A percentile compares a stretch with the other conserved stretches of the same genome.
Conservation (phyloP, 2,113 vertebrate genomes). For the Takifugu flavidus region DNA sequence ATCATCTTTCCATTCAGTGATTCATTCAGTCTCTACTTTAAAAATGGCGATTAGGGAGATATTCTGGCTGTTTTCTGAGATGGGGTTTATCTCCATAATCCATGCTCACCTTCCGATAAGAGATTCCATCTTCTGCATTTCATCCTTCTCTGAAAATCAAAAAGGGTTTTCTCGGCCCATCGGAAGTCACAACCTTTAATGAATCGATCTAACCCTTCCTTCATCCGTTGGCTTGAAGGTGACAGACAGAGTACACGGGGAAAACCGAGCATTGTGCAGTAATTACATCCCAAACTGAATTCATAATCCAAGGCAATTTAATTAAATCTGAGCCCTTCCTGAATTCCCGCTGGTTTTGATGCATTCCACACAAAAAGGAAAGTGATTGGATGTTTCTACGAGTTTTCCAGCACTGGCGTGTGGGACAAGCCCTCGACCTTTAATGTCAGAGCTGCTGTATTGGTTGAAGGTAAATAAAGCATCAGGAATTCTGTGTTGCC, state of each 20-base stretch:
- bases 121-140: no score
- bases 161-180: background rate
- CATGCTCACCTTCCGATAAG: constrained; percentile 36
- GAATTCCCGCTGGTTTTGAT: constrained; percentile 51
- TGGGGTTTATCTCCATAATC: constrained; percentile 20
- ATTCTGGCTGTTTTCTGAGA: constrained; percentile 19
- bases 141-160: no score
- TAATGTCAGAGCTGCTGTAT: background rate
- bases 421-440: background rate
- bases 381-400: constrained; percentile 30
- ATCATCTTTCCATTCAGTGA: constrained; percentile 53
- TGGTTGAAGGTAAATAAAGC: background rate
- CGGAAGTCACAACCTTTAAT: constrained; percentile 13
- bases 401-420: constrained; percentile 12
- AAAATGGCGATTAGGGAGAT: constrained; percentile 57
- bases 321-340: constrained; percentile 52
- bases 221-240: background rate
- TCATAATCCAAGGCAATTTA: constrained; percentile 64
- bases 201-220: constrained; percentile 3
- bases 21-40: constrained; percentile 41
- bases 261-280: constrained; percentile 22
- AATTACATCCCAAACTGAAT: constrained; percentile 51
- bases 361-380: constrained; percentile 46
- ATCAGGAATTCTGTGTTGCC: constrained; percentile 1
- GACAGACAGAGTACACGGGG: constrained; percentile 3